Conservation (phyloP, 2,797 vertebrate species). For the Atherinosoma microstoma region DNA sequence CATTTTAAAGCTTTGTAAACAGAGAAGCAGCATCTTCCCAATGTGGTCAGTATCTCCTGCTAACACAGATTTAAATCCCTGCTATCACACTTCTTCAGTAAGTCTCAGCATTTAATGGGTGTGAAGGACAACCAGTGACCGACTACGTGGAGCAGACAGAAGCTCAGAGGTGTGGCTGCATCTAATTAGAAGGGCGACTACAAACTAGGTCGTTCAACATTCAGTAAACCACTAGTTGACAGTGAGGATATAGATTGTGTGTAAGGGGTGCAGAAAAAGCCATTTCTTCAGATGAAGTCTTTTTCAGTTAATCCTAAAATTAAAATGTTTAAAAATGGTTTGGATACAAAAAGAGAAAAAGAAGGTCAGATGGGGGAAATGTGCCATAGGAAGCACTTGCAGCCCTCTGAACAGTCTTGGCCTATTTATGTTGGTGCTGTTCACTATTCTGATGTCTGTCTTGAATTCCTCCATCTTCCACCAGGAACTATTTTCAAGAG, state of each 20-base stretch:
- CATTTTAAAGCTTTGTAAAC: constrained; percentile 83
- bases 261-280: neutral
- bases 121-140: constrained; percentile 47
- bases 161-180: constrained; percentile 1
- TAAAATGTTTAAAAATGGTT: constrained; percentile 44
- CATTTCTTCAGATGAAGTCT: neutral
- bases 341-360: constrained; percentile 45
- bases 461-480: constrained; percentile 11
- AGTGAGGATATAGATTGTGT: neutral
- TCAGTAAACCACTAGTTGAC: constrained; percentile 17
- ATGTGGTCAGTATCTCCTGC: constrained; percentile 39
- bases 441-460: neutral
- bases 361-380: constrained; percentile 21
- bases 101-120: constrained; percentile 35
- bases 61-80: constrained; percentile 48
- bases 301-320: neutral
- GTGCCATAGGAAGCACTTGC: constrained; percentile 25
- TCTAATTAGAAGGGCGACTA: neutral
- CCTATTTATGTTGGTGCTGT: neutral
- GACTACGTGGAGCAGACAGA: constrained; percentile 48
- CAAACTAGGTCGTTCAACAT: constrained; percentile 12
- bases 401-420: constrained; percentile 13
- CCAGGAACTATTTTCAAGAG: constrained; percentile 17
- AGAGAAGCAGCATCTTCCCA: constrained; percentile 71
- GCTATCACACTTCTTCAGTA: constrained; percentile 21